Evolutionary conservation across 2,888 invertebrate species (phyloP), one percentile per base, ranked within the genome.

Genomic region (Cheilosia variabilis): DNA sequence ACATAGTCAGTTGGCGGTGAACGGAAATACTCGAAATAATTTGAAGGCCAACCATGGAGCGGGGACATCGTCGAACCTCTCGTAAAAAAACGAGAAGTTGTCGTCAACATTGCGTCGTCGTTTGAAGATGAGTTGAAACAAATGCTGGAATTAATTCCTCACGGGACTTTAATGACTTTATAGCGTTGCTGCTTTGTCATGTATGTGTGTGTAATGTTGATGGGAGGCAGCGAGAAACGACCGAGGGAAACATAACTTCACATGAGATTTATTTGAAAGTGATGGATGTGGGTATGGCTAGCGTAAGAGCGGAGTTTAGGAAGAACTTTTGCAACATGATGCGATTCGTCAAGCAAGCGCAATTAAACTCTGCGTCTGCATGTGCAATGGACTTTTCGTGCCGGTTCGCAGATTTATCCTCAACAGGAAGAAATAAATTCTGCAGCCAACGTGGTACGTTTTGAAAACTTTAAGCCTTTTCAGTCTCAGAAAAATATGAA

Each of bases 81-180:
- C 31, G 31, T 22, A 60, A 41, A 73, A 31, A 22, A 45, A 63
- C 45, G 53, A 76, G 57, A 37, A 17, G 71, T 68, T 72, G 73
- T 83, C 68, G 72, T 73, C 66, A 57, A 79, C 83, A 69, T 76
- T 31, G 66, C 53, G 24, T 55, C 73, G 68, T 76, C 79, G 63
- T 76, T 81, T 86, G 71, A 76, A 81, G 86, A 86, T 86, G 81
- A 71, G 81, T 81, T 71, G 86, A 77, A 86, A 81, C 81, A 86
- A 86, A 86, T 86, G 86, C 86, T 86, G 86, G 81, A 86, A 86
- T 86, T 86, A 86, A 86, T 86, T 86, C 86, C 86, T 81, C 86
- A 86, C 71, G 72, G 81, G 77, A 81, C 76, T 72, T 81, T 86
- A 76, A 86, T 86, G 86, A 86, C 86, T 86, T 81, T 81, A 86